A percentile compares a stretch with the other conserved stretches of the same genome.
Evolutionary conservation across 1,140 invertebrate genomes (phyloP).

Genomic region (Neodiprion lecontei): DNA sequence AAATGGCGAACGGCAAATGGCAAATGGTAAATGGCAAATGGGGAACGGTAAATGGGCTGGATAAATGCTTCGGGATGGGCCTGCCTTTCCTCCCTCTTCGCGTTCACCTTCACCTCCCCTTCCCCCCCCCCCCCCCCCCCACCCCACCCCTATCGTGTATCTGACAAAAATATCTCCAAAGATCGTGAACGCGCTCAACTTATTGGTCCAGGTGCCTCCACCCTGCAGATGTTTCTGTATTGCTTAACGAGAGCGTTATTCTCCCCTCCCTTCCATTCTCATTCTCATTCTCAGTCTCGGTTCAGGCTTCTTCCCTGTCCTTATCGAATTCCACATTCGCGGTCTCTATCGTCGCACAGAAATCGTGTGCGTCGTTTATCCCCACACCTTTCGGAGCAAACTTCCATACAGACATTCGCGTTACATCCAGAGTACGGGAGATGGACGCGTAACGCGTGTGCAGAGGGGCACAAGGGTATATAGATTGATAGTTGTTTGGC

Average conservation of each 20-base stretch:
- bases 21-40: too few relatives aligned
- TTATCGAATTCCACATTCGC: conserved; percentile 22
- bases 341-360: conserved; percentile 29
- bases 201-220: background rate
- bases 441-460: too few relatives aligned
- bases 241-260: conserved; percentile 9
- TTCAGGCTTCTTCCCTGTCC: background rate
- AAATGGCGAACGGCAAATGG: conserved; percentile 31
- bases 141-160: background rate
- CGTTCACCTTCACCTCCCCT: too few relatives aligned
- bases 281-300: background rate
- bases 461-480: too few relatives aligned
- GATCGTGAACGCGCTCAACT: too few relatives aligned
- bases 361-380: conserved; percentile 21
- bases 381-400: conserved; percentile 21
- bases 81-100: background rate
- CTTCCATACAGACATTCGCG: too few relatives aligned
- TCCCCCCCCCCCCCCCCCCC: too few relatives aligned
- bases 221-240: conserved; percentile 5
- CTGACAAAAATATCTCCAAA: conserved; percentile 7
- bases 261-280: background rate
- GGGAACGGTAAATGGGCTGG: conserved; percentile 15
- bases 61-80: conserved; percentile 30
- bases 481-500: conserved; percentile 36
- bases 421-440: too few relatives aligned